Conservation (phyloP, 2,113 vertebrate species). For the Gallinago jamesoni region DNA sequence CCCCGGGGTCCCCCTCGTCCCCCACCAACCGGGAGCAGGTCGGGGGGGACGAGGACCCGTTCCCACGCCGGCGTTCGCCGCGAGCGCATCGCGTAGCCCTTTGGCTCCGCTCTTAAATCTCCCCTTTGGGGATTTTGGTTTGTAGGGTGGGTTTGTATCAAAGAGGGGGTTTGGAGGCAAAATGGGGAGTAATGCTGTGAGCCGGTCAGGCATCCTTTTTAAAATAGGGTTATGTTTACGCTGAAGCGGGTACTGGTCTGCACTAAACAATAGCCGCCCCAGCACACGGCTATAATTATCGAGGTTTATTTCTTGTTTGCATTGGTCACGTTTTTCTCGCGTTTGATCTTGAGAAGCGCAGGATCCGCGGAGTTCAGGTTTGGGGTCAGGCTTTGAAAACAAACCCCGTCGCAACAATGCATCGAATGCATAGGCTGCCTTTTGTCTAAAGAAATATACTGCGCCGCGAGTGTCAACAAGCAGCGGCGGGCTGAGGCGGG, state of each 20-base stretch:
- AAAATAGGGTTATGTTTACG: slow-evolving; percentile 63
- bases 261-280: slow-evolving; percentile 54
- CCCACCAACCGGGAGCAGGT: fast-evolving
- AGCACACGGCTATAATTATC: slow-evolving; percentile 54
- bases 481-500: not conserved
- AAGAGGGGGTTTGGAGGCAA: not conserved
- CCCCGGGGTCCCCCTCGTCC: not conserved
- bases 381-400: slow-evolving; percentile 59
- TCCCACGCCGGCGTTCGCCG: fast-evolving
- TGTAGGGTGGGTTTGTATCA: not conserved
- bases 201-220: slow-evolving; percentile 5
- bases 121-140: not conserved
- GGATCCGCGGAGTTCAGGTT: slow-evolving; percentile 50
- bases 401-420: slow-evolving; percentile 11
- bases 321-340: slow-evolving; percentile 50
- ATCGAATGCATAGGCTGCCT: slow-evolving; percentile 40
- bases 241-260: slow-evolving; percentile 37
- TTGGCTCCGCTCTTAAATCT: not conserved
- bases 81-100: not conserved
- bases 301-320: slow-evolving; percentile 62
- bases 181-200: not conserved
- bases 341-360: slow-evolving; percentile 59
- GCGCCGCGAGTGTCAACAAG: slow-evolving; percentile 17
- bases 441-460: slow-evolving; percentile 45
- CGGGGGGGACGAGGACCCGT: fast-evolving